These are phyloP conservation scores for Pachycephala philippinensis DNA, from an alignment of 2,113 vertebrate species.

Conservation along the genomic window DNA sequence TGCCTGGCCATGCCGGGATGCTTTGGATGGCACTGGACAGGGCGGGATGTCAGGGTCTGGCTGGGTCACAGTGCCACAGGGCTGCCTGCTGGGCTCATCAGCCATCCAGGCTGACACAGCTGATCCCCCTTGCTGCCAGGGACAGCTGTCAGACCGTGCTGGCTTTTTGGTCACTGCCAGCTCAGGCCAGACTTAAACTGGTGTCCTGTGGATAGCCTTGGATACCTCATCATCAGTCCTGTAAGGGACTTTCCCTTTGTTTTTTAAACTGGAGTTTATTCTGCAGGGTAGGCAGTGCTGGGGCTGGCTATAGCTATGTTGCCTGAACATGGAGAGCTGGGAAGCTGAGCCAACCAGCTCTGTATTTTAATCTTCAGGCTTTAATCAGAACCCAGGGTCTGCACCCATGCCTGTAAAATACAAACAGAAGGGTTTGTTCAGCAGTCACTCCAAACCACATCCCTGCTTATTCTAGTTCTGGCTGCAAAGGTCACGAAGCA, in stretches of 20 bases:
- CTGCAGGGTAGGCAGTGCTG: neutral
- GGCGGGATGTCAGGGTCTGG: rapidly evolving
- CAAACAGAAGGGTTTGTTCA: neutral
- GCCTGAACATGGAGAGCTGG: neutral
- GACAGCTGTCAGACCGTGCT: neutral
- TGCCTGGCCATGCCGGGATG: rapidly evolving
- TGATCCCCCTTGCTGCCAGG: neutral
- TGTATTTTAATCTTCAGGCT: neutral
- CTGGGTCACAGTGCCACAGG: rapidly evolving
- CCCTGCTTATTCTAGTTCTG: neutral
- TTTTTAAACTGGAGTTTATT: neutral
- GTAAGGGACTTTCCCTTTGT: neutral
- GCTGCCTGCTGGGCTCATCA: neutral
- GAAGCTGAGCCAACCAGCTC: neutral
- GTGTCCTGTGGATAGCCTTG: neutral
- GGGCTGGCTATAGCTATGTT: neutral
- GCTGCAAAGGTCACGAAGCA: neutral
- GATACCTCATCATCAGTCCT: neutral
- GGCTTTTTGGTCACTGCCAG: neutral
- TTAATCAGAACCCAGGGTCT: neutral
- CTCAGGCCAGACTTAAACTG: neutral
- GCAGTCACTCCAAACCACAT: neutral
- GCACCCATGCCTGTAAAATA: neutral
- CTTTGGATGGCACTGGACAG: rapidly evolving
- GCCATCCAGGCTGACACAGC: neutral